These are phyloP conservation scores for Bombyx mandarina DNA, from an alignment of 1,140 invertebrate species.

Conservation along the genomic window DNA sequence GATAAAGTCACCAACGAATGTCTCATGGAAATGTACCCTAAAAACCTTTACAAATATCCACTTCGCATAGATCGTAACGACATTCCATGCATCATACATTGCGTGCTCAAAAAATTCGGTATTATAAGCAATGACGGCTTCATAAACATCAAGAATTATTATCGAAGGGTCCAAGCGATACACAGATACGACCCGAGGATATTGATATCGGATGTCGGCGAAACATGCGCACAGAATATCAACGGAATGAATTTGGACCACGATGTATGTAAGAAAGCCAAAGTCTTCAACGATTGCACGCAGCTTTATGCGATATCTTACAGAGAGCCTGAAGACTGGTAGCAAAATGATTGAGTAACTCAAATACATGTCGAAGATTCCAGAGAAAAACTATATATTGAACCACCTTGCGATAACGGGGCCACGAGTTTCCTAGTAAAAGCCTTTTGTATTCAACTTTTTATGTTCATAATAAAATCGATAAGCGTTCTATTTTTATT, in stretches of 20 bases:
- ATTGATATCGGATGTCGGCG: constrained; percentile 57
- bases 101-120: constrained; percentile 56
- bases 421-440: too few species aligned
- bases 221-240: constrained; percentile 56
- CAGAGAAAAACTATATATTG: too few species aligned
- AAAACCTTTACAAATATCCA: constrained; percentile 53
- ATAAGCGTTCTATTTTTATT: too few species aligned
- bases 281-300: constrained; percentile 62
- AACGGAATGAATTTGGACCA: constrained; percentile 58
- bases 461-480: too few species aligned
- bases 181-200: constrained; percentile 59
- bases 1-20: constrained; percentile 50
- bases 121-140: constrained; percentile 59
- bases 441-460: too few species aligned
- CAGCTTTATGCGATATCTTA: constrained; percentile 58
- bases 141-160: constrained; percentile 57
- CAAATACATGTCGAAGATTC: too few species aligned
- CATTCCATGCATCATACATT: constrained; percentile 58
- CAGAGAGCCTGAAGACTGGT: constrained; percentile 30
- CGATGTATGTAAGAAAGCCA: constrained; percentile 59
- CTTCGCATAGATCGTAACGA: constrained; percentile 51
- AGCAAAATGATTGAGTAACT: not conserved
- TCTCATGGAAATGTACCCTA: constrained; percentile 56
- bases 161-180: constrained; percentile 48
- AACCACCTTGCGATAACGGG: too few species aligned